Evolutionary conservation across 2,797 vertebrate species (phyloP).

Genomic region (Thamnophis elegans): DNA sequence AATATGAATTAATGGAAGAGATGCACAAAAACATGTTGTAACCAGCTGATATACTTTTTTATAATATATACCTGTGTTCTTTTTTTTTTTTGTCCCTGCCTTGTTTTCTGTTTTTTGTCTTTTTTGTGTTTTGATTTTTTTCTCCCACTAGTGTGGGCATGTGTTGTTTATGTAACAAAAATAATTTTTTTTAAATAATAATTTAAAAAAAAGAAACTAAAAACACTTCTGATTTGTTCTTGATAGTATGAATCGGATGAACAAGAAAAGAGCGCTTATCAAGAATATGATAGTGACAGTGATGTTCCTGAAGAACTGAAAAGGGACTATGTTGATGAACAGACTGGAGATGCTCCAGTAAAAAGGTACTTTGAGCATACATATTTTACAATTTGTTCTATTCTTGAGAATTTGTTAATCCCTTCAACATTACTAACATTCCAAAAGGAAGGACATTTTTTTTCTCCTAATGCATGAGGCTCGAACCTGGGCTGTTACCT

Average conservation of each 20-base stretch:
- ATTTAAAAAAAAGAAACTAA: not conserved
- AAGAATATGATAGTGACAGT: conserved; percentile 97
- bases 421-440: not conserved
- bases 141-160: too few relatives aligned
- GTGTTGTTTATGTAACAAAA: too few relatives aligned
- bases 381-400: conserved; percentile 17
- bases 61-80: too few relatives aligned
- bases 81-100: too few relatives aligned
- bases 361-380: conserved; percentile 79
- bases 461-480: not conserved
- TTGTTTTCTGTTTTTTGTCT: too few relatives aligned
- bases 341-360: conserved; percentile 90
- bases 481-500: not conserved
- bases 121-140: too few relatives aligned
- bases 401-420: not conserved
- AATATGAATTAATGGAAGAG: too few relatives aligned
- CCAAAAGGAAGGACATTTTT: not conserved
- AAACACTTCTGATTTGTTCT: not conserved
- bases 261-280: conserved; percentile 93
- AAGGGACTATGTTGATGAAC: conserved; percentile 96
- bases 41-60: too few relatives aligned
- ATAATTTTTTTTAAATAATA: too few relatives aligned
- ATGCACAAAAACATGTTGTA: too few relatives aligned
- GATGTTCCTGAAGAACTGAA: conserved; percentile 96
- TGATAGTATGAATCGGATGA: conserved; percentile 96